phyloP scores from a whole-genome alignment of 2,797 vertebrate species.

The Synanceia verrucosa region DNA sequence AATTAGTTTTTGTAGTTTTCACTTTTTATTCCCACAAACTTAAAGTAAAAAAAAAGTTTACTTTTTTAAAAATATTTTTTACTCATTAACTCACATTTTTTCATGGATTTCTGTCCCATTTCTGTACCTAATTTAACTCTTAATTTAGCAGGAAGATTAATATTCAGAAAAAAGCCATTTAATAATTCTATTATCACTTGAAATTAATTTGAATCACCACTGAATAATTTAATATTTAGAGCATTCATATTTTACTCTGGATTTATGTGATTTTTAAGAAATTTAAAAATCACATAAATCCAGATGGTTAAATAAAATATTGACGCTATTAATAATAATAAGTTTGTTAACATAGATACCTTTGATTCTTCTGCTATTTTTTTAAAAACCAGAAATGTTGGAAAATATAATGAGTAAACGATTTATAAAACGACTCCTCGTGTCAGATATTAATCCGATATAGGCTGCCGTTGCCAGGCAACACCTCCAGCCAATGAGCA shows the following conservation, averaged over 20 bases:
- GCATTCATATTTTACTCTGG: neutral
- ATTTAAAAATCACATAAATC: neutral
- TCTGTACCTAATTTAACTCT: no score
- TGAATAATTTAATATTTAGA: neutral
- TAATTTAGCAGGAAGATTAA: neutral
- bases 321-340: neutral
- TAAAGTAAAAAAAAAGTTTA: neutral
- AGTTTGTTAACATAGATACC: neutral
- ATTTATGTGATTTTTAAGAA: neutral
- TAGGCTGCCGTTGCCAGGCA: conserved; percentile 58
- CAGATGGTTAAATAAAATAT: neutral
- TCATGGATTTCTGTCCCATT: no score
- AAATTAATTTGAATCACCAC: no score
- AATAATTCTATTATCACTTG: neutral
- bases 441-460: conserved; percentile 38
- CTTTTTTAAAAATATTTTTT: no score
- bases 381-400: neutral
- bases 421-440: conserved; percentile 25
- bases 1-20: no score
- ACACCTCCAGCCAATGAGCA: conserved; percentile 43
- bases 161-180: neutral
- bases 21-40: neutral
- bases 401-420: conserved; percentile 7
- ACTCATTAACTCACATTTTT: no score
- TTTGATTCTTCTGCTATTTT: neutral